phyloP scores from a whole-genome alignment of 2,113 vertebrate genomes.

The Nycticryphes semicollaris region DNA sequence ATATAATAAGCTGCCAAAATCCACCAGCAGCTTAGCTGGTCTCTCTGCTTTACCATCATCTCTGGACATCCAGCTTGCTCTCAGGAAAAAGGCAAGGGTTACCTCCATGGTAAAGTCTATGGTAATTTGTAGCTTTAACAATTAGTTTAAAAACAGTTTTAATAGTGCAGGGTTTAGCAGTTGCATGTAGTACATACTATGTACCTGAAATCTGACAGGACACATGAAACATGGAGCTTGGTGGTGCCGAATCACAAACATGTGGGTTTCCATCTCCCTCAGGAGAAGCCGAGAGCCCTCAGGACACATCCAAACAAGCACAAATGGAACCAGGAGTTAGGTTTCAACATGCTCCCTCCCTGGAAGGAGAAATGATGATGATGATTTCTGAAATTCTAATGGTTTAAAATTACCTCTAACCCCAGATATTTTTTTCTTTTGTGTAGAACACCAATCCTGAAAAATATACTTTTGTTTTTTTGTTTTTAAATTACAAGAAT shows the following conservation, averaged over 20 bases:
- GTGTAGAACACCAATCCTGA: not conserved
- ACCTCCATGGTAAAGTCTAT: not conserved
- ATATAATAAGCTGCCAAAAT: not conserved
- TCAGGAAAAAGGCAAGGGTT: not conserved
- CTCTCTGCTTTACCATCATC: not conserved
- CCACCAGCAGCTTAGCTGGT: not conserved
- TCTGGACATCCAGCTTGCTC: accelerated
- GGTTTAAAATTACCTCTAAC: not conserved
- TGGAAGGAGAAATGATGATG: not conserved
- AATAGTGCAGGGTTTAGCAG: not conserved
- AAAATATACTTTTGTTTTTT: not conserved
- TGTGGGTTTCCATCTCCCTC: not conserved
- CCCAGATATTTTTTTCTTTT: not conserved
- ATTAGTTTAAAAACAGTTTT: too few relatives aligned
- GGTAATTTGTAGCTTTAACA: not conserved
- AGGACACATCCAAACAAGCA: not conserved
- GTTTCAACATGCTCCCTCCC: not conserved
- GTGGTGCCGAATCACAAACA: not conserved
- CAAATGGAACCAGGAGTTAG: not conserved
- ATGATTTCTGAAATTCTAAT: not conserved
- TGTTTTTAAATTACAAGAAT: not conserved
- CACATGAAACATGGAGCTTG: not conserved
- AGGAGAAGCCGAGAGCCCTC: not conserved
- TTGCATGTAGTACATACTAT: not conserved
- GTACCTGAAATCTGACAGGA: not conserved